phyloP scores from a whole-genome alignment of 2,888 invertebrate genomes.

The Scaptomyza cyrtandrae region DNA sequence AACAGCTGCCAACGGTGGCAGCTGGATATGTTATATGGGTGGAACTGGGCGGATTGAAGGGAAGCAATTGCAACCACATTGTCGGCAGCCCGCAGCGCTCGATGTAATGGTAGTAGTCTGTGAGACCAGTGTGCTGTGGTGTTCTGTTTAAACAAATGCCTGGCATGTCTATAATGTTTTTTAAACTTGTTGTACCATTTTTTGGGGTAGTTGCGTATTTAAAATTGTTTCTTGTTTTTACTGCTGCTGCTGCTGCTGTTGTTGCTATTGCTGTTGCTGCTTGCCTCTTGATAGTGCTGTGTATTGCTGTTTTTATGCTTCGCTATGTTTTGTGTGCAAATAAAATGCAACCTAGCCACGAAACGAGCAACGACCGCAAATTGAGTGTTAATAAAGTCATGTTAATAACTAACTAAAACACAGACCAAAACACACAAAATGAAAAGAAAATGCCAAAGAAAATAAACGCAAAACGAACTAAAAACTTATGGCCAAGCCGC shows the following conservation, averaged over 20 bases:
- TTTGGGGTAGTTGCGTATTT: conserved; percentile 48
- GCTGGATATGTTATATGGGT: conserved; percentile 12
- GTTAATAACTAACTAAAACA: conserved; percentile 72
- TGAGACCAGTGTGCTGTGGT: conserved; percentile 59
- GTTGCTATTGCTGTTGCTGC: not conserved
- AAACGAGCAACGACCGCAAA: conserved; percentile 67
- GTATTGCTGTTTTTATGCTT: conserved; percentile 49
- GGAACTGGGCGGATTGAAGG: not conserved
- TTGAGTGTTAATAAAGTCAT: conserved; percentile 80
- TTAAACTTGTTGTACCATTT: conserved; percentile 54
- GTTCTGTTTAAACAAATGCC: conserved; percentile 72
- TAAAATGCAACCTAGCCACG: conserved; percentile 63
- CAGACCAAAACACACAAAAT: conserved; percentile 22
- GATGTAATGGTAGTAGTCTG: conserved; percentile 27
- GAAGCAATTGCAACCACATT: conserved; percentile 51
- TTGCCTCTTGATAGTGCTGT: conserved; percentile 16
- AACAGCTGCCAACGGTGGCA: conserved; percentile 22
- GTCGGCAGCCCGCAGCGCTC: conserved; percentile 36
- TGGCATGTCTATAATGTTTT: conserved; percentile 68
- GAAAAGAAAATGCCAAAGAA: not conserved
- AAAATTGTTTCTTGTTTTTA: conserved; percentile 50
- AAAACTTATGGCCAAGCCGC: conserved; percentile 8
- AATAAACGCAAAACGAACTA: conserved; percentile 19
- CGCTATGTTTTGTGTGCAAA: conserved; percentile 68
- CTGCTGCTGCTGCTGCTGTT: conserved; percentile 1